These are phyloP conservation scores for Villa cingulata DNA, from an alignment of 2,888 invertebrate species.

Conservation along the genomic window DNA sequence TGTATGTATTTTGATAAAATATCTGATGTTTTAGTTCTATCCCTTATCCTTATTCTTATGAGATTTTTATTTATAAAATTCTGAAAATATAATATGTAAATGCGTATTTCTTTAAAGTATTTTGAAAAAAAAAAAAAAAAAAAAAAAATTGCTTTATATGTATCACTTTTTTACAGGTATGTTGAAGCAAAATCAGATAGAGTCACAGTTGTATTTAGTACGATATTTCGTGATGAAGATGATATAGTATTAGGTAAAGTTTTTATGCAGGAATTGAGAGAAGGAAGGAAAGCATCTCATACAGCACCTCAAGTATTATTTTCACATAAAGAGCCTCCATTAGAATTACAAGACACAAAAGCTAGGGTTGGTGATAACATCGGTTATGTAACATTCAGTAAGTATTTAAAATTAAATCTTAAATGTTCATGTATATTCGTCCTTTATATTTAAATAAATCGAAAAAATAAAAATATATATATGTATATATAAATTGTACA, in stretches of 20 bases:
- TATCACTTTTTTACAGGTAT: conserved; percentile 50
- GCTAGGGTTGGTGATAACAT: conserved; percentile 93
- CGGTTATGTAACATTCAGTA: conserved; percentile 98
- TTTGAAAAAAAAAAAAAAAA: no score
- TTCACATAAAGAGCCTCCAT: conserved; percentile 91
- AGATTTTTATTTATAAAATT: no score
- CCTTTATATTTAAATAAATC: no score
- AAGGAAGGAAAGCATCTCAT: conserved; percentile 89
- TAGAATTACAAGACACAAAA: conserved; percentile 86
- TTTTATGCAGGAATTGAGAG: conserved; percentile 98
- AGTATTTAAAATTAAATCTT: conserved; percentile 22
- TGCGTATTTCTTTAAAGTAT: background rate
- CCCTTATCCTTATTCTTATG: no score
- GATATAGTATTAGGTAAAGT: conserved; percentile 98
- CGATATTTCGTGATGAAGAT: conserved; percentile 95
- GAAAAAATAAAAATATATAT: no score
- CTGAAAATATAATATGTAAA: no score
- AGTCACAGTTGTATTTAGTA: conserved; percentile 98
- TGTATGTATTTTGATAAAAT: conserved; percentile 48
- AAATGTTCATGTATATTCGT: no score
- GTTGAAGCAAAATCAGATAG: conserved; percentile 96
- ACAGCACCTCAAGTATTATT: conserved; percentile 85
- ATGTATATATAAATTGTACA: no score
- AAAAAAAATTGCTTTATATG: background rate
- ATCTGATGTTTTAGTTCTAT: no score